Evolutionary conservation across 2,888 invertebrate species (phyloP), one percentile per base, ranked within the genome.

Genomic region (Oscheius sp.): DNA sequence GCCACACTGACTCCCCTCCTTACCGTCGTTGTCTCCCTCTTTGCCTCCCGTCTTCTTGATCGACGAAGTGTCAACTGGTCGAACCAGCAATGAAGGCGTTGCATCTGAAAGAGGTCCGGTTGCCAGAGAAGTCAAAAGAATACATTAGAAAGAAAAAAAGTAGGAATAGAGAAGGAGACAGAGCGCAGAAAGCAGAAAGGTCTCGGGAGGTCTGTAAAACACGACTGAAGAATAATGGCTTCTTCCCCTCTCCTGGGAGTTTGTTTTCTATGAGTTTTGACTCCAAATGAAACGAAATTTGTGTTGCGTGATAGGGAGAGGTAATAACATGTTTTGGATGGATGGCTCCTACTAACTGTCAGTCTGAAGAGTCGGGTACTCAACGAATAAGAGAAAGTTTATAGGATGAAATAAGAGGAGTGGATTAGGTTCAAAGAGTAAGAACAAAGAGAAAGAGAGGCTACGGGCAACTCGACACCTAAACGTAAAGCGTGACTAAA

Each of bases 41-140:
- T 67, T 17, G 20, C 24, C 9, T 41, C 47, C n/a, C 73, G 66
- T 41, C 75, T 70, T 36, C 73, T 64, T 49, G 72, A 68, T 32
- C 73, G 73, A 33, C 72, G 67, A 38, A 76, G 65, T n/a, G 74
- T 71, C 61, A 77, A 67, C 68, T 77, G 77, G 68, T 77, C 77
- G 67, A 77, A 71, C 77, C 77, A 77, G 69, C 73, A 68, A 68
- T 72, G 72, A 62, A 77, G 67, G 57, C 74, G 70, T 72, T 77
- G 77, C 77, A 77, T 77, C 28, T 50, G 41, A 41, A 12, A 20
- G 4, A 1, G 8, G 0, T 9, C 28, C 26, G 26, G 50, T 50
- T 50, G 50, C 28, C 50, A 50, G 50, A 2, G 41, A 20, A 12
- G 12, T 3, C 4, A 41, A 12, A 41, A 12, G 41, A 41, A 41